These are phyloP conservation scores for Plotosus lineatus DNA, from an alignment of 2,113 vertebrate species.

Conservation along the genomic window DNA sequence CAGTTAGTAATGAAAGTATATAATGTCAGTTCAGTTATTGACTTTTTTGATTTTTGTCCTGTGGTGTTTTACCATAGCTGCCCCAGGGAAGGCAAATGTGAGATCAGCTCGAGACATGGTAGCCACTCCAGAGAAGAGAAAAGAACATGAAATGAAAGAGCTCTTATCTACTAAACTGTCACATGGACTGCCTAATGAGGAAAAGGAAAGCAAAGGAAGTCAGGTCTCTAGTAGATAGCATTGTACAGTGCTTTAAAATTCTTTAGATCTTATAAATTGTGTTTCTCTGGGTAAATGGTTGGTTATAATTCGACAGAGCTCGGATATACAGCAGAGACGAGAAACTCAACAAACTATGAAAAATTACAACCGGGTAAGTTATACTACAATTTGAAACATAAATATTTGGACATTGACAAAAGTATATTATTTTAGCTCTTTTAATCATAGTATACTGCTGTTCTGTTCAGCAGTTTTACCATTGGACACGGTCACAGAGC, in stretches of 20 bases:
- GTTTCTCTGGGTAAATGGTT: slow-evolving; percentile 13
- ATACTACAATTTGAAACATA: neutral
- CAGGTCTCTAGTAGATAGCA: slow-evolving; percentile 51
- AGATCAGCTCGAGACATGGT: slow-evolving; percentile 78
- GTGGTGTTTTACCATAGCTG: slow-evolving; percentile 61
- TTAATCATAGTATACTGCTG: neutral
- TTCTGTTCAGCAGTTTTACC: neutral
- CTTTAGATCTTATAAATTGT: neutral
- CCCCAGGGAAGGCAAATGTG: slow-evolving; percentile 65
- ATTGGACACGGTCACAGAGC: neutral
- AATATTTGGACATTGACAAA: neutral
- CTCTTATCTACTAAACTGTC: slow-evolving; percentile 48
- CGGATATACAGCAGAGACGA: neutral
- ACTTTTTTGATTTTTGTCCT: neutral
- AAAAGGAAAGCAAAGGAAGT: slow-evolving; percentile 32
- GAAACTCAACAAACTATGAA: slow-evolving; percentile 47
- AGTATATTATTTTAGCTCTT: neutral
- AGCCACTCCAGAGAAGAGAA: slow-evolving; percentile 64
- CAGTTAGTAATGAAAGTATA: neutral
- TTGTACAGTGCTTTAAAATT: neutral
- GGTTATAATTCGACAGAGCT: slow-evolving; percentile 4
- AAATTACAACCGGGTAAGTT: slow-evolving; percentile 55
- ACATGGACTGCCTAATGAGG: slow-evolving; percentile 3
- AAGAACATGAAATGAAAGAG: slow-evolving; percentile 40
- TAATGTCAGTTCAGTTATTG: neutral